Conservation (phyloP, 2,113 vertebrate species). For the Bambusicola thoracicus region DNA sequence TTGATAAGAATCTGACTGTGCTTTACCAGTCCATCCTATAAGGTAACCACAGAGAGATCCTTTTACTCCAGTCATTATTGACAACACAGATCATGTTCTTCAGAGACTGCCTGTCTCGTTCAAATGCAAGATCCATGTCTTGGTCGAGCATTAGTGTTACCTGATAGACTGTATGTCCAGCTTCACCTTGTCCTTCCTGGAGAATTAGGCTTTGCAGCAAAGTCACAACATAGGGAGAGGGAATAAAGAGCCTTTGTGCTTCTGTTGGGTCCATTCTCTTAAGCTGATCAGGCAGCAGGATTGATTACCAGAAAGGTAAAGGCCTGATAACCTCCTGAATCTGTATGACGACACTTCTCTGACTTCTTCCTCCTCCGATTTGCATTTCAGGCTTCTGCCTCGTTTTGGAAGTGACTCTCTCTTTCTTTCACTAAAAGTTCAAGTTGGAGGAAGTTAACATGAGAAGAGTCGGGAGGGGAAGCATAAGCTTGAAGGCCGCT, state of each 20-base stretch:
- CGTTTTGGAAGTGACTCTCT: constrained; percentile 49
- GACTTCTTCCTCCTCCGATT: constrained; percentile 10
- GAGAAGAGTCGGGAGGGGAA: background rate
- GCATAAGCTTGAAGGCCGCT: background rate
- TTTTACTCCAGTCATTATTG: constrained; percentile 73
- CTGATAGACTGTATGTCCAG: constrained; percentile 74
- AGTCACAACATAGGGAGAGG: background rate
- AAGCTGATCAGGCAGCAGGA: constrained; percentile 63
- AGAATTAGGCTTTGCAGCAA: constrained; percentile 18
- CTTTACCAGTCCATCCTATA: constrained; percentile 63
- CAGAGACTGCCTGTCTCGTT: constrained; percentile 73
- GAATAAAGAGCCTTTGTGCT: constrained; percentile 77
- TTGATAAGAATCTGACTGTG: constrained; percentile 67
- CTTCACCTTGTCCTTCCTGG: constrained; percentile 60
- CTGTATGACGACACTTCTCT: constrained; percentile 22
- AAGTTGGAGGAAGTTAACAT: background rate
- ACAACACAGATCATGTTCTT: constrained; percentile 71
- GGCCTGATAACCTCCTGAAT: constrained; percentile 61
- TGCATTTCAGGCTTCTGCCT: constrained; percentile 16
- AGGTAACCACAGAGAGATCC: constrained; percentile 67
- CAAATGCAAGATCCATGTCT: constrained; percentile 71
- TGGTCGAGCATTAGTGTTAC: constrained; percentile 75
- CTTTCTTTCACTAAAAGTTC: background rate
- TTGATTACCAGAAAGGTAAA: constrained; percentile 62
- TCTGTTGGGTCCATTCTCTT: constrained; percentile 49